These are phyloP conservation scores for Columba livia DNA, from an alignment of 2,113 vertebrate species.

Conservation along the genomic window DNA sequence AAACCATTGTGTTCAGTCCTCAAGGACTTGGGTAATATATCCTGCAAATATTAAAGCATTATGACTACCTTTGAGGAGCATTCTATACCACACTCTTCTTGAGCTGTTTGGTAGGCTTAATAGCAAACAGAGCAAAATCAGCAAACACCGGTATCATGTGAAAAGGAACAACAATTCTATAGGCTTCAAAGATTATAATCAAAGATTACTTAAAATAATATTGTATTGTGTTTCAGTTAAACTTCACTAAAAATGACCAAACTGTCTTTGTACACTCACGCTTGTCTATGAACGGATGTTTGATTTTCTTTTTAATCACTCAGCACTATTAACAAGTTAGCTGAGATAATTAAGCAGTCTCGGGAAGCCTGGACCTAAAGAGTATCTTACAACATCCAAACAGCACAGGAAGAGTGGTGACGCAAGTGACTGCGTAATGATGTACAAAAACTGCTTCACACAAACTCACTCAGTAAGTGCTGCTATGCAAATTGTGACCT, in stretches of 20 bases:
- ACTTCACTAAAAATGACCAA: neutral
- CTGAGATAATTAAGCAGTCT: neutral
- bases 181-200: neutral
- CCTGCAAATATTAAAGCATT: neutral
- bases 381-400: neutral
- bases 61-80: neutral
- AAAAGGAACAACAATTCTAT: neutral
- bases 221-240: neutral
- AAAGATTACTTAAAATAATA: neutral
- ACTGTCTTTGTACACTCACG: neutral
- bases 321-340: neutral
- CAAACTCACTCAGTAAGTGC: neutral
- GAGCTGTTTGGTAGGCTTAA: neutral
- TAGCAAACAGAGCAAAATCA: neutral
- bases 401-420: neutral
- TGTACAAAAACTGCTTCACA: neutral
- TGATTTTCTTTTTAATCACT: neutral
- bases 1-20: neutral
- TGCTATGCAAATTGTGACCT: neutral
- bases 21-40: neutral
- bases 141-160: accelerated
- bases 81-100: neutral
- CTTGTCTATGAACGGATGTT: neutral
- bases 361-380: neutral
- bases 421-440: neutral